Evolutionary conservation across 1,140 invertebrate genomes (phyloP), one percentile per base, ranked within the genome.

Genomic region (Drosophila sp.): DNA sequence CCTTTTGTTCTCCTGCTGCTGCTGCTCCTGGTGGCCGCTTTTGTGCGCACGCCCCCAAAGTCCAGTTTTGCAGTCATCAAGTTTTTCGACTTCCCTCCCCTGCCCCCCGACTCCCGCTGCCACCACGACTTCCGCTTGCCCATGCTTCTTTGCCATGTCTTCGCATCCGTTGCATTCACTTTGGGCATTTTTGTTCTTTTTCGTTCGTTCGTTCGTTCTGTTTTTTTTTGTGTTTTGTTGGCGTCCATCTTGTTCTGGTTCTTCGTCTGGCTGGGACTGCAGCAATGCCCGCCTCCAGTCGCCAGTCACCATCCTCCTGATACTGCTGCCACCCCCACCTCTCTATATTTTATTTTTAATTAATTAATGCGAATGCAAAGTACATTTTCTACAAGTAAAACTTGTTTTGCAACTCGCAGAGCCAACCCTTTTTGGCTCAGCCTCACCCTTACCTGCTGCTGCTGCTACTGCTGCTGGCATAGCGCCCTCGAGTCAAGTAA

Each of bases 281-380:
- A 83, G 84, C 84, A 80, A 86, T 84, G 79, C 84, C 83, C 70
- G 66, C 38, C 63, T 32, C 30, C 65, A 60, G 27, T 60, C 23
- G 3, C 38, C 57, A 32, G 54, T 30, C 44, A 6, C 32, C 38
- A 32, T 4, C 44, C 23, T 29, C 4, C 29, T 29, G 25, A 27
- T 41, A 30, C 44, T 38, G n/a, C 30, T 47, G 32, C 33, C 38
- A 17, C 32, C 50, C 41, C 41, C 11, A 25, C 27, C 40, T 35
- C 56, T 8, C 72, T 66, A 84, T 89, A 90, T 89, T 89, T 89
- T 89, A 89, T 91, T 90, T 90, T 90, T 90, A 90, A 90, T 90
- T 90, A 90, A 90, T 90, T 90, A 90, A 90, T 90, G 89, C 85
- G 87, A 90, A 89, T 85, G 87, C 82, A 90, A 90, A 90, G 87